Evolutionary conservation across 2,113 vertebrate genomes (phyloP), one percentile per base, ranked within the genome.

Genomic region (Bambusicola thoracicus): DNA sequence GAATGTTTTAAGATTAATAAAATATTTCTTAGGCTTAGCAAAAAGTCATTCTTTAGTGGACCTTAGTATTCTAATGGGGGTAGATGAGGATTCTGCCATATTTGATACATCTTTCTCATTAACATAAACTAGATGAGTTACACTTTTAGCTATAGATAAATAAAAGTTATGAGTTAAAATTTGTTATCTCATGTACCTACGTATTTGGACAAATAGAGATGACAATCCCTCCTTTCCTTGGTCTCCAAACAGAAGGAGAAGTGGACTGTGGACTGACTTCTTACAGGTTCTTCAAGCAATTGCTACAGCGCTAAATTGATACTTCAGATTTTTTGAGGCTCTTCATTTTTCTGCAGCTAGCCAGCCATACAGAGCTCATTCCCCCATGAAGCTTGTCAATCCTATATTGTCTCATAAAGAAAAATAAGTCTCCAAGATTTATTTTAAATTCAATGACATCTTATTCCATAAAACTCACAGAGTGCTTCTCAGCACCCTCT

Each of bases 1-100:
- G 40, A 87, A 74, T 20, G 73, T 67, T 94, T 92, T 75, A 75
- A 75, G 30, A 88, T 85, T 38, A 55, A 68, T 68, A 78, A 87
- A 51, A 5, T 59, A 85, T 77, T 90, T 68, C 59, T 65, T 68
- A 48, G 4, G 12, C 27, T 65, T 67, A 38, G 51, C 34, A 43
- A 88, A 91, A 85, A 67, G 21, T n/a, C 19, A 67, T 6, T 51
- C 67, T 82, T 74, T 59, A 59, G 48, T 48, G 40, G 11, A 94
- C 18, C 11, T 81, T 80, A 70, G 21, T 70, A 67, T 13, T 78
- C 13, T 40, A 3, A 53, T 40, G 29, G 55, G 41, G 8, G 58
- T 62, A 78, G 38, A 70, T n/a, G 59, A 8, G 19, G 16, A 84
- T 73, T 70, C 70, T 68, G 78, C 13, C 56, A 92, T 91, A 80